Conservation (phyloP, 2,797 vertebrate species). For the Sebastes matsubarae region DNA sequence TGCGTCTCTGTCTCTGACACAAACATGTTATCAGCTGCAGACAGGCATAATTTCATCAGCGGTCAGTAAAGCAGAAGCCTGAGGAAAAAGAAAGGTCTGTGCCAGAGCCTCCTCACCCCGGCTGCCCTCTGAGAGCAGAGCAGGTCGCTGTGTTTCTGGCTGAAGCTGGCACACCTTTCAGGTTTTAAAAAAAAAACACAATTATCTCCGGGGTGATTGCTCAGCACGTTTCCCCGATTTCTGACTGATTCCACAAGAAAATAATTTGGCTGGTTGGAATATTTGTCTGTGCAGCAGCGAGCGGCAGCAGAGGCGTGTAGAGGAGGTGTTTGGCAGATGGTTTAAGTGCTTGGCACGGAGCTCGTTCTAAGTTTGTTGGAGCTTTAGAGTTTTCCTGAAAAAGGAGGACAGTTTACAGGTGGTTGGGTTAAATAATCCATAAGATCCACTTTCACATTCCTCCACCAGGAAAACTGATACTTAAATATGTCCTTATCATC, state of each 20-base stretch:
- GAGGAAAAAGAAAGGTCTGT: conserved; percentile 13
- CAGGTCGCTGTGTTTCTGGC: conserved; percentile 15
- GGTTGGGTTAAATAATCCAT: not conserved
- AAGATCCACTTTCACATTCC: not conserved
- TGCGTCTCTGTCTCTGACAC: not conserved
- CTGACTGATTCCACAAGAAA: conserved; percentile 38
- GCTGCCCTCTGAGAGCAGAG: not conserved
- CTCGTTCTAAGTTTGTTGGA: conserved; percentile 28
- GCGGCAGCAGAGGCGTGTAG: conserved; percentile 8
- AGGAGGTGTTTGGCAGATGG: conserved; percentile 42
- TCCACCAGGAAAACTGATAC: not conserved
- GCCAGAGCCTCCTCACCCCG: conserved; percentile 17
- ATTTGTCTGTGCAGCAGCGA: conserved; percentile 7
- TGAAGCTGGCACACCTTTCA: conserved; percentile 37
- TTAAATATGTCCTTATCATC: not conserved
- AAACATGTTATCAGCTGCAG: conserved; percentile 55
- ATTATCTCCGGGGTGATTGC: conserved; percentile 45
- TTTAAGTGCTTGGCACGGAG: conserved; percentile 25
- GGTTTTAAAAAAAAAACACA: conserved; percentile 7
- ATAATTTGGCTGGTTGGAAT: conserved; percentile 36
- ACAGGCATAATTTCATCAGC: conserved; percentile 50
- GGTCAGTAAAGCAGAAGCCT: conserved; percentile 56
- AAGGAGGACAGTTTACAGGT: conserved; percentile 12
- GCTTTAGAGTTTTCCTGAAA: conserved; percentile 30
- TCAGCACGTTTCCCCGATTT: conserved; percentile 52